Percentiles rank a stretch among this genome's conserved stretches.
These are phyloP conservation scores for Athripsodes cinereus DNA, from an alignment of 2,888 invertebrate species.

Conservation along the genomic window DNA sequence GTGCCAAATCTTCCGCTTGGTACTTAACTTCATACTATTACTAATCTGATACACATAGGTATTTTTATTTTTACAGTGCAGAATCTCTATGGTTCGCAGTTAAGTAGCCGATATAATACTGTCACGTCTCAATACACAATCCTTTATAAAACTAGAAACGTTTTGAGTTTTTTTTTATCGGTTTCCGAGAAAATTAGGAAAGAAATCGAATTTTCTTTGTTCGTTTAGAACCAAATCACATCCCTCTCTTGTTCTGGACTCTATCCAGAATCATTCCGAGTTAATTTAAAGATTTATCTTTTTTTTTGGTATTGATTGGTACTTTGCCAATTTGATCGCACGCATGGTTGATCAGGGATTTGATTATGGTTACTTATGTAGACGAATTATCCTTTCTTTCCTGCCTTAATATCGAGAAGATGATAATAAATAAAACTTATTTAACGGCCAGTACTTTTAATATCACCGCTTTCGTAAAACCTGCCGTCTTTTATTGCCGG, in stretches of 20 bases:
- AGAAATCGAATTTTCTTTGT: slow-evolving; percentile 1
- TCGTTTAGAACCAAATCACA: not conserved
- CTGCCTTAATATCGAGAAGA: no score
- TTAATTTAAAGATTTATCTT: not conserved
- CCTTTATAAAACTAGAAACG: not conserved
- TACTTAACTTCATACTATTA: no score
- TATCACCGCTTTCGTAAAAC: no score
- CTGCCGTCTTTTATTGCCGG: no score
- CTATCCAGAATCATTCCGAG: not conserved
- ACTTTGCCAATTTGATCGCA: not conserved
- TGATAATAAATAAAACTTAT: no score
- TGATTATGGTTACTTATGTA: not conserved
- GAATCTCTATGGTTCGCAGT: no score
- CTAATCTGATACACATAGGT: no score
- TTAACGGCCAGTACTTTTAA: no score
- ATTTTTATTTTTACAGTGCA: no score
- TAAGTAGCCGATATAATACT: not conserved
- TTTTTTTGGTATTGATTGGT: not conserved
- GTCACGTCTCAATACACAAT: not conserved
- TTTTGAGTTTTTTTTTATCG: not conserved
- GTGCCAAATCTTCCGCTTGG: no score
- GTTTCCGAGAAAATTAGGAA: not conserved
- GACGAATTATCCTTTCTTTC: no score
- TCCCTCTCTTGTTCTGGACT: not conserved
- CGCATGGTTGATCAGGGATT: not conserved